phyloP scores from a whole-genome alignment of 1,140 invertebrate genomes.

The Coboldia fuscipes region DNA sequence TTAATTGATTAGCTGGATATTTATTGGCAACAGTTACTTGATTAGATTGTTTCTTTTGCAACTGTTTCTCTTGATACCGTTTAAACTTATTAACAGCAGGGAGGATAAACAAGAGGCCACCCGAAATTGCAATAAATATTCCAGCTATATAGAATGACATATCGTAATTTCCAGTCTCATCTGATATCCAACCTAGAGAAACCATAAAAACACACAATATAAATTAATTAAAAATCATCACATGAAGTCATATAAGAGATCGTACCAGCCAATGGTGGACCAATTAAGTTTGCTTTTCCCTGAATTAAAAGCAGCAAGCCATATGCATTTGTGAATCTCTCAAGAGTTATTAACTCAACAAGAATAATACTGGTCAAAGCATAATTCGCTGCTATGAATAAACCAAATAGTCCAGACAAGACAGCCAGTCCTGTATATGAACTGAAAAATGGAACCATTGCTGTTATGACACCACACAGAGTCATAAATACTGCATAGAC shows the following conservation, averaged over 20 bases:
- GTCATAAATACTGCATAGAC: slow-evolving; percentile 63
- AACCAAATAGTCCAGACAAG: slow-evolving; percentile 50
- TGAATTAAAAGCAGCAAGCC: slow-evolving; percentile 71
- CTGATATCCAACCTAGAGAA: slow-evolving; percentile 58
- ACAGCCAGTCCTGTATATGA: slow-evolving; percentile 24
- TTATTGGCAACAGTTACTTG: no score
- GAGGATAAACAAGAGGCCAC: slow-evolving; percentile 45
- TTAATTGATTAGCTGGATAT: no score
- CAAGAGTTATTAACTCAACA: slow-evolving; percentile 63
- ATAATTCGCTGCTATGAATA: slow-evolving; percentile 74
- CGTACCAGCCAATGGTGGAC: slow-evolving; percentile 65
- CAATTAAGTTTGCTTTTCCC: slow-evolving; percentile 69
- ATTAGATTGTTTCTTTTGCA: no score
- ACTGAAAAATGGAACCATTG: slow-evolving; percentile 38
- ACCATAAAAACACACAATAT: background rate
- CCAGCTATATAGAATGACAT: slow-evolving; percentile 72
- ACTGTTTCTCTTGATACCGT: slow-evolving; percentile 1
- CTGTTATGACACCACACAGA: slow-evolving; percentile 46
- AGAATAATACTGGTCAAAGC: slow-evolving; percentile 68
- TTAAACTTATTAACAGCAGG: slow-evolving; percentile 16
- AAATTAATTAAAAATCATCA: background rate
- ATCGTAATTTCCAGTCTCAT: slow-evolving; percentile 54
- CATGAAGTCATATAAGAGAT: background rate
- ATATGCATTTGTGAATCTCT: slow-evolving; percentile 77
- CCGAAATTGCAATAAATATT: slow-evolving; percentile 61